Base-by-base conservation (phyloP, 2,113 vertebrate genomes). In the Lates calcarifer region DNA sequence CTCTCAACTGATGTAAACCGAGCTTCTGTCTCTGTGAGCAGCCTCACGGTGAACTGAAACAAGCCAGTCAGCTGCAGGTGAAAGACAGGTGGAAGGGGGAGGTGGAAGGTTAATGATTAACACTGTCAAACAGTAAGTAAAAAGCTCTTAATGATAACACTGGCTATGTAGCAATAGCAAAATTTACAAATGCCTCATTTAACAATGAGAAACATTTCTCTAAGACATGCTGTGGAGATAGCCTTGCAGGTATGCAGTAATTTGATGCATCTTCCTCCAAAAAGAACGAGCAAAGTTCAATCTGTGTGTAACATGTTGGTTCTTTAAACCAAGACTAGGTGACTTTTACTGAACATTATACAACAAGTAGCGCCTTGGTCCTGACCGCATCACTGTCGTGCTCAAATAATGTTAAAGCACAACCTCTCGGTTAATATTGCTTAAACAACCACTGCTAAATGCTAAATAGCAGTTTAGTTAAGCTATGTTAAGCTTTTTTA, bases 1-100 rank as follows among this genome's bases (percentile, higher is more conserved):
- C 96, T 93, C 82, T 96, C 96, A n/a, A 96, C 95, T 37, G 95
- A 96, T 18, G 95, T 96, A 86, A 96, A 96, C 5, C 95, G 94
- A 82, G 96, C 96, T 87, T 96, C 96, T 0, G 94, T 95, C 91
- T 96, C 96, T 14, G 94, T 85, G 77, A 95, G 92, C 37, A 96
- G 91, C 37, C 96, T 93, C 83, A 95, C 90, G 0, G 96, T 96
- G 63, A 96, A 96, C 90, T 96, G 96, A 80, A 96, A 96, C 73
- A 96, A 87, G 64, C 96, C 96, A 18, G 94, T 96, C 63, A 96
- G 89, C 96, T 96, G 87, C 37, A 84, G 74, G 71, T 49, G 55
- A 74, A 28, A 56, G 39, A 74, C 33, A 84, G 26, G 51, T n/a
- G n/a, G n/a, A n/a, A n/a, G 37, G 68, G 39, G 71, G 37, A 47